Base-by-base conservation (phyloP, 2,797 vertebrate genomes). In the Anguilla obscura region DNA sequence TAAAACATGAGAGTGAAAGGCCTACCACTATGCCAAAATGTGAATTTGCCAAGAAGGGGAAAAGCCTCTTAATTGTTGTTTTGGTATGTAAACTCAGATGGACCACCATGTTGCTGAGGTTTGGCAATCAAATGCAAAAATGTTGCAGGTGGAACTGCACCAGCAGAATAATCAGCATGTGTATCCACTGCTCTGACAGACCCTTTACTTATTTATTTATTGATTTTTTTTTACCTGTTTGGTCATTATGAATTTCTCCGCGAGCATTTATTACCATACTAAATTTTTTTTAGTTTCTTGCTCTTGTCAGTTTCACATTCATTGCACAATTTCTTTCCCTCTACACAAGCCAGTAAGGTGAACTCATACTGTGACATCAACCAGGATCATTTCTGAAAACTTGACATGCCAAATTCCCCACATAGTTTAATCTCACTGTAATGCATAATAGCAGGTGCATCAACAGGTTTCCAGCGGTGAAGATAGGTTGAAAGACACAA, bases 381-480 rank as follows among this genome's bases (percentile, higher is more conserved):
- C 88, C 85, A 88, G 84, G 83, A 52, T 85, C 91, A 91, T 92
- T 96, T 92, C 89, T 92, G 93, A 94, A 91, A 93, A 45, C 0
- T 10, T 56, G 86, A 91, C 87, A 58, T 94, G 93, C 94, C 93
- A 96, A 94, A 97, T 96, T 96, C 94, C 92, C 93, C 7, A 91
- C 95, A 96, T 97, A 94, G 92, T 96, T 97, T 90, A 89, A 95
- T 93, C 94, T 94, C 88, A 91, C 93, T 95, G 95, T 95, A 95
- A 95, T 96, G 92, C 93, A 90, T 90, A 94, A 94, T 94, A 95
- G 91, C 95, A 95, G 93, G 92, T 95, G 93, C 94, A 94, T 24
- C 88, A 88, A 80, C 88, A 76, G 71, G 79, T 88, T 93, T 92
- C 95, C 93, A 95, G 89, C 92, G 91, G 93, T 86, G 71, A 91